Evolutionary conservation across 2,113 vertebrate genomes (phyloP), one percentile per base, ranked within the genome.

Genomic region (Perognathus longimembris): DNA sequence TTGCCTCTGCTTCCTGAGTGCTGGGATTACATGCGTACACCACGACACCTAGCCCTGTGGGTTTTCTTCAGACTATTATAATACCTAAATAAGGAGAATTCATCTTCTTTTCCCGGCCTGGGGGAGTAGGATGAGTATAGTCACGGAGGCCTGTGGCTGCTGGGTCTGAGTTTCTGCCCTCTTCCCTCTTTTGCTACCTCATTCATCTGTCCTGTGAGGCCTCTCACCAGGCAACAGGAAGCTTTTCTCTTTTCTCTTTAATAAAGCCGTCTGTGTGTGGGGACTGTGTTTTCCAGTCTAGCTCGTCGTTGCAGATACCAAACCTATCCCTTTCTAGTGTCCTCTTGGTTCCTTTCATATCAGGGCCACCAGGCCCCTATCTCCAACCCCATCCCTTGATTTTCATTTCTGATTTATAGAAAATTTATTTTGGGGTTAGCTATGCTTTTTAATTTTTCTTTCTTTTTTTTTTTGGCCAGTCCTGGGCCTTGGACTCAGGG

Each of bases 21-120:
- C 34, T 69, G 50, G 15, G 26, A 38, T 70, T 84, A 28, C 26
- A 59, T 45, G n/a, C 38, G 24, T 71, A 28, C 11, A 26, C 59
- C 59, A 24, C 59, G 2, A 24, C 59, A 26, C 45, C 9, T 5
- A 5, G 17, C 34, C 69, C n/a, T 70, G 17, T 57, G 87, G 32
- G 38, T 71, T 91, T 90, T 77, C 81, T 84, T 87, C 64, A 79
- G 57, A 63, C 6, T 63, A 69, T 88, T 74, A 74, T 26, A 74
- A 54, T 61, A 77, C 71, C 70, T 40, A 28, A 77, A 69, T 64
- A 77, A 90, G 64, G 61, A 85, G 15, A 84, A 28, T 74, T 83
- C 70, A 61, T 85, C 38, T 84, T 54, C 78, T 36, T 45, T 61
- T 14, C 61, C 45, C 9, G 76, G 1, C 32, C 59, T 14, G 32